These are phyloP conservation scores for Oreortyx pictus DNA, from an alignment of 2,797 vertebrate genomes.

Conservation along the genomic window DNA sequence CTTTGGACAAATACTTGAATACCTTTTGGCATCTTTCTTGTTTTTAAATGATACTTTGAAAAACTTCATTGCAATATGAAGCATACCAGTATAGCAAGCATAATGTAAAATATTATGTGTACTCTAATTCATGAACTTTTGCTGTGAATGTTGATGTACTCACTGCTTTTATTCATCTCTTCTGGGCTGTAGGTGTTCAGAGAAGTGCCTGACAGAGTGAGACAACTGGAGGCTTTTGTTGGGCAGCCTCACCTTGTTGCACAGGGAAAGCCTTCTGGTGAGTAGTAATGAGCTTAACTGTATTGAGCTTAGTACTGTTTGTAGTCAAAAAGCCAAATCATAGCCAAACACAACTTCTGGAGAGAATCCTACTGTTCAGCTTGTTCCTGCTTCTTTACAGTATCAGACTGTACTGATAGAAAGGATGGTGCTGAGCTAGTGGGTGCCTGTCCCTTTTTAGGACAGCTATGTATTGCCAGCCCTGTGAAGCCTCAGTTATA, in stretches of 20 bases:
- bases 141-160: background rate
- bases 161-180: background rate
- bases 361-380: background rate
- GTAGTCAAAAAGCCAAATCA: background rate
- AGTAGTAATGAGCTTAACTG: background rate
- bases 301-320: background rate
- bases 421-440: background rate
- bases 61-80: background rate
- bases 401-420: background rate
- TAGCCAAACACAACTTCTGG: background rate
- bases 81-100: background rate
- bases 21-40: background rate
- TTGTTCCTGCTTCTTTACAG: background rate
- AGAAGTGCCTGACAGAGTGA: conserved; percentile 85
- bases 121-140: background rate
- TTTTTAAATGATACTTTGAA: background rate
- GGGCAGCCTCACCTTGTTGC: conserved; percentile 76
- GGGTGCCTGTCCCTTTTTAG: background rate
- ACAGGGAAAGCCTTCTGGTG: conserved; percentile 57
- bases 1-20: background rate
- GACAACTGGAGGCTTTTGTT: conserved; percentile 82
- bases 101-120: background rate
- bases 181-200: conserved; percentile 79
- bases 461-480: background rate
- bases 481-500: background rate